A percentile compares a stretch with the other conserved stretches of the same genome.
Conservation (phyloP, 2,113 vertebrate species). For the Hucho hucho region DNA sequence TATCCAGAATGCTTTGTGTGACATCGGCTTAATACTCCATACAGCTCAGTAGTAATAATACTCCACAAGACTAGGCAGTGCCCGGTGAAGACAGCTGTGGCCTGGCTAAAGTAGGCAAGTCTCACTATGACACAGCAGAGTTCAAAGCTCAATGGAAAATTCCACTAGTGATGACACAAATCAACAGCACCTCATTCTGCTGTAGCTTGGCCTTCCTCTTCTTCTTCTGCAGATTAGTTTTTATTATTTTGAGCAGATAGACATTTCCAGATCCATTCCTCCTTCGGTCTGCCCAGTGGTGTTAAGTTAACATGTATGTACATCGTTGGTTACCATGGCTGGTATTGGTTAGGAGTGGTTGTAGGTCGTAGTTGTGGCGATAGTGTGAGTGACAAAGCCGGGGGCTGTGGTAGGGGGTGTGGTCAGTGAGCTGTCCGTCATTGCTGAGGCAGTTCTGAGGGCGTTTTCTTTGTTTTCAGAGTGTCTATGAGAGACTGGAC, state of each 20-base stretch:
- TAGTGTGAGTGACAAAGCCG: conserved; percentile 44
- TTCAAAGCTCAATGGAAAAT: neutral
- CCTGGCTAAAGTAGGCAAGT: conserved; percentile 1
- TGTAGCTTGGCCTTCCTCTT: conserved; percentile 19
- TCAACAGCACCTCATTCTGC: neutral
- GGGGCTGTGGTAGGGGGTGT: conserved; percentile 26
- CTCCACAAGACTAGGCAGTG: neutral
- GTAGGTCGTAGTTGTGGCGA: conserved; percentile 36
- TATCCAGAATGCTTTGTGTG: too few relatives aligned
- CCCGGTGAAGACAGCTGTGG: neutral
- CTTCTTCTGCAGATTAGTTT: conserved; percentile 17
- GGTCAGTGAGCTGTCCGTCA: conserved; percentile 55
- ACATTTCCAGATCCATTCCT: neutral
- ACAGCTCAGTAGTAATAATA: neutral
- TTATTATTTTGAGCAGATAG: neutral
- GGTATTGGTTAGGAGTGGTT: conserved; percentile 47
- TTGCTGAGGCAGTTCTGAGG: conserved; percentile 86
- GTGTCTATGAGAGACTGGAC: conserved; percentile 98
- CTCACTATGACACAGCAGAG: neutral
- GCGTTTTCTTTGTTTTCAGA: conserved; percentile 96
- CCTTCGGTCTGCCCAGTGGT: conserved; percentile 38
- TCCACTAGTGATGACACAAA: neutral
- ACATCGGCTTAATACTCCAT: neutral
- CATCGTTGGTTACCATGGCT: conserved; percentile 57
- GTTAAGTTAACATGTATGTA: conserved; percentile 58